phyloP scores from a whole-genome alignment of 2,113 vertebrate species.

The Apodemus sylvaticus region DNA sequence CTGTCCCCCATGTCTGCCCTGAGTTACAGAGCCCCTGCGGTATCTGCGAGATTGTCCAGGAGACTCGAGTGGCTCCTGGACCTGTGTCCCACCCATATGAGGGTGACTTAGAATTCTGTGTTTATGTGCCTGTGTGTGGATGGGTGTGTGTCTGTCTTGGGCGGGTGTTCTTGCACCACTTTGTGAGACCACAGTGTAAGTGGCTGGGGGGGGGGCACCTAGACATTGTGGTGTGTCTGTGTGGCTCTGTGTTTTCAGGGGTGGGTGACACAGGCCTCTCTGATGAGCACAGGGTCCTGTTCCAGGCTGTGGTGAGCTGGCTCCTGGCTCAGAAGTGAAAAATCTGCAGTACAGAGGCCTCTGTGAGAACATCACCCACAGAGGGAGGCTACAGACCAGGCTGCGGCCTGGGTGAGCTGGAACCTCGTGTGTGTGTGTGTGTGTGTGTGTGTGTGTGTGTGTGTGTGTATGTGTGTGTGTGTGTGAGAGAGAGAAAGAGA shows the following conservation, averaged over 20 bases:
- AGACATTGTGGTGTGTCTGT: background rate
- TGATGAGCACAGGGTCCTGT: background rate
- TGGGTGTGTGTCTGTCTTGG: background rate
- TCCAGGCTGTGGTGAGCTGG: background rate
- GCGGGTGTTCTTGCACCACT: too few relatives aligned
- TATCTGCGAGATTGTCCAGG: background rate
- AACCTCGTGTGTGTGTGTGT: rapidly evolving
- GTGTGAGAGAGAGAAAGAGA: rapidly evolving
- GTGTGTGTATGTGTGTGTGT: rapidly evolving
- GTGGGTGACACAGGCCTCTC: background rate
- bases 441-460: rapidly evolving
- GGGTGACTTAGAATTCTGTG: background rate
- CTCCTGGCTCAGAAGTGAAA: background rate
- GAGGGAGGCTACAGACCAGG: background rate
- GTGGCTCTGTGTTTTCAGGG: background rate
- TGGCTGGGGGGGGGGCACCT: background rate
- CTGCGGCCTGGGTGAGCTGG: background rate
- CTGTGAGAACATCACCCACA: rapidly evolving
- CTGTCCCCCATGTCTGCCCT: background rate
- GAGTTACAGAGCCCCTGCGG: background rate
- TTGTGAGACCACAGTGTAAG: rapidly evolving
- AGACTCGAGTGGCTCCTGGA: background rate
- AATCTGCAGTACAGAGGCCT: background rate
- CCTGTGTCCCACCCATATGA: background rate
- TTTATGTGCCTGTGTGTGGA: background rate